phyloP scores from a whole-genome alignment of 2,888 invertebrate genomes.

The Buathra laborator region DNA sequence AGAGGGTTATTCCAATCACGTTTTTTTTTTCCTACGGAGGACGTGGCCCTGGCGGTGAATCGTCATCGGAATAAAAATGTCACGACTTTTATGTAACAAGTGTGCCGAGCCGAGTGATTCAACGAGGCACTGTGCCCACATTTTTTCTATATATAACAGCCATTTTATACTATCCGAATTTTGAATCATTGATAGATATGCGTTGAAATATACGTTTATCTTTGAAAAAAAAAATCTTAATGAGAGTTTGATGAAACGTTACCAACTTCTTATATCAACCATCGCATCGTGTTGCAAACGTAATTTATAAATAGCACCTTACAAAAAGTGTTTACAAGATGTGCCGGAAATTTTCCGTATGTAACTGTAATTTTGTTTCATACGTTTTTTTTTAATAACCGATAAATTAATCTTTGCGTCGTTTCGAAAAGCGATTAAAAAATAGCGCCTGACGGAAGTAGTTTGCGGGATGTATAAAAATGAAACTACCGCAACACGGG shows the following conservation, averaged over 20 bases:
- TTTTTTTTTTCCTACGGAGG: conserved; percentile 26
- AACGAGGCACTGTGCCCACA: not conserved
- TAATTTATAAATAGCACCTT: too few species aligned
- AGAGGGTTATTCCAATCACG: conserved; percentile 40
- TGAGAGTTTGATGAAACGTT: not conserved
- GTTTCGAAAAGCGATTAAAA: not conserved
- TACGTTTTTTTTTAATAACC: too few species aligned
- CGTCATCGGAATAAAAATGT: conserved; percentile 52
- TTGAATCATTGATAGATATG: not conserved
- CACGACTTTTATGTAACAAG: conserved; percentile 24
- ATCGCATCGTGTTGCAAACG: too few species aligned
- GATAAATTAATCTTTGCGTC: not conserved
- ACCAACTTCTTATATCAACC: not conserved
- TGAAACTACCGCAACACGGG: not conserved
- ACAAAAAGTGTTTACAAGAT: too few species aligned
- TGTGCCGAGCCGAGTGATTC: not conserved
- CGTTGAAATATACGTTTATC: not conserved
- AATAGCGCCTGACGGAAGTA: not conserved
- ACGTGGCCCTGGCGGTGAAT: conserved; percentile 22
- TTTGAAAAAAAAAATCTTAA: not conserved
- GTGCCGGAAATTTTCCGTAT: too few species aligned
- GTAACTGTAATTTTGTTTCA: too few species aligned
- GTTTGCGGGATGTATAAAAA: not conserved
- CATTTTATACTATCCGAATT: not conserved
- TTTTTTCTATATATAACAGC: not conserved